phyloP scores from a whole-genome alignment of 2,113 vertebrate species.

The Coturnix japonica region DNA sequence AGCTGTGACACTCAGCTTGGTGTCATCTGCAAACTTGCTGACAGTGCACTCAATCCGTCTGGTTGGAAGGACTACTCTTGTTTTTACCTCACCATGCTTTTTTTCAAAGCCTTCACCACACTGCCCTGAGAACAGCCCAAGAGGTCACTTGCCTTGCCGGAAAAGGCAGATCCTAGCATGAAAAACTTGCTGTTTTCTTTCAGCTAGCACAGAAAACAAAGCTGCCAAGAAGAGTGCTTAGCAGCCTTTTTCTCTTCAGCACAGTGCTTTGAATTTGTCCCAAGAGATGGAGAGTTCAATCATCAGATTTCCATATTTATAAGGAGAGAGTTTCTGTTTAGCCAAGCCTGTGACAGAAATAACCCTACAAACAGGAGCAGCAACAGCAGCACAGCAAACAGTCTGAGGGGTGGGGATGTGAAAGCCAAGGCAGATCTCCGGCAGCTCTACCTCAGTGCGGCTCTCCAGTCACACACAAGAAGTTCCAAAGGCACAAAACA shows the following conservation, averaged over 20 bases:
- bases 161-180: neutral
- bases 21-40: too few relatives aligned
- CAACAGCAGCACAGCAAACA: neutral
- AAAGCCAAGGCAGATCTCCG: neutral
- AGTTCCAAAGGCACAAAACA: neutral
- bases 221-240: neutral
- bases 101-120: neutral
- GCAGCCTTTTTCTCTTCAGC: neutral
- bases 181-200: neutral
- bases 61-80: neutral
- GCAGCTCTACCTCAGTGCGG: accelerated
- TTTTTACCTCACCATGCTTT: neutral
- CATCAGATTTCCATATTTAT: constrained; percentile 59
- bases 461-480: neutral
- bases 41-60: too few relatives aligned
- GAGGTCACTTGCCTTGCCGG: neutral
- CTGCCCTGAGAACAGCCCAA: accelerated
- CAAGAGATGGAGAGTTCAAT: neutral
- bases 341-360: constrained; percentile 38
- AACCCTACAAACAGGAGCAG: neutral
- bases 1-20: too few relatives aligned
- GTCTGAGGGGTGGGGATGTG: neutral
- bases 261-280: neutral
- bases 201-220: neutral
- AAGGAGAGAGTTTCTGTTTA: constrained; percentile 48